These are phyloP conservation scores for Coryphaenoides rupestris DNA, from an alignment of 2,113 vertebrate species.

Conservation along the genomic window DNA sequence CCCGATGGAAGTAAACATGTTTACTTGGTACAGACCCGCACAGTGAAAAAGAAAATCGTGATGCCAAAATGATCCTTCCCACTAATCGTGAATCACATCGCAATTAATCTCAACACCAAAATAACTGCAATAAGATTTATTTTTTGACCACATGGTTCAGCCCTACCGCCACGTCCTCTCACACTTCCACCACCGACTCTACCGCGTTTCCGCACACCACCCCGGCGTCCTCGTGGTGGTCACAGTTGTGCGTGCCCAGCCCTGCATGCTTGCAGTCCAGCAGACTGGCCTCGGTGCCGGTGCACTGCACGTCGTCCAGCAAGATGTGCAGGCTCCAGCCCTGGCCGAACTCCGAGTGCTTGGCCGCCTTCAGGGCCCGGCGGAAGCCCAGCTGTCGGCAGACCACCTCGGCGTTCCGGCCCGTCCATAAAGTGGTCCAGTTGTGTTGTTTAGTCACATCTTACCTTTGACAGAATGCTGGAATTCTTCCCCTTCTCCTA, in stretches of 20 bases:
- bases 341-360: conserved; percentile 84
- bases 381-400: conserved; percentile 88
- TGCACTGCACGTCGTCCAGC: conserved; percentile 85
- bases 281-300: conserved; percentile 76
- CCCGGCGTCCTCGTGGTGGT: conserved; percentile 87
- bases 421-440: conserved; percentile 64
- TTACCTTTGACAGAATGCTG: too few relatives aligned
- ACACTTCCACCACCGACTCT: conserved; percentile 1
- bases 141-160: too few relatives aligned
- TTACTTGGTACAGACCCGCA: too few relatives aligned
- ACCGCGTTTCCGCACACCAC: conserved; percentile 77
- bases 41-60: too few relatives aligned
- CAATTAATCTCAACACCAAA: too few relatives aligned
- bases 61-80: too few relatives aligned
- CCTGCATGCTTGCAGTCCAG: conserved; percentile 80
- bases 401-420: conserved; percentile 74
- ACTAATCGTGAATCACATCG: too few relatives aligned
- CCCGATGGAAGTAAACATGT: too few relatives aligned
- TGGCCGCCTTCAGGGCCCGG: conserved; percentile 73
- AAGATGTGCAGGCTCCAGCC: conserved; percentile 78
- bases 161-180: too few relatives aligned
- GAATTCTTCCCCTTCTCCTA: too few relatives aligned
- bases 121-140: too few relatives aligned
- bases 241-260: conserved; percentile 81
- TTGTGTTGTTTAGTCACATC: too few relatives aligned